A percentile compares a stretch with the other conserved stretches of the same genome.
phyloP scores from a whole-genome alignment of 1,140 invertebrate genomes.

The Drosophila carrolli region DNA sequence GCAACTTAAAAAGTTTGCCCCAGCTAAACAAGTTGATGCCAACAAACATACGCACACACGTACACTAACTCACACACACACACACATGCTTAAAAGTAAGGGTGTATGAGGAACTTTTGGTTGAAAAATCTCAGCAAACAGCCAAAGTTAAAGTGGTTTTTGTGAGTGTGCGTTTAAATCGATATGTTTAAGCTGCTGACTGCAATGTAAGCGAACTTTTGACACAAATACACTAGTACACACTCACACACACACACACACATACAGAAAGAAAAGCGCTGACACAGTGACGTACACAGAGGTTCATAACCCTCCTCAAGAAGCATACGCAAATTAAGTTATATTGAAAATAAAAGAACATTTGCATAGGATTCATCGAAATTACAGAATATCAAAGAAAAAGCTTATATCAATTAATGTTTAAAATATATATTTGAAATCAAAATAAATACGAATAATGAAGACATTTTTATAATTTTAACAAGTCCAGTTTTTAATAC shows the following conservation, averaged over 20 bases:
- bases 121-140: slow-evolving; percentile 73
- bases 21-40: slow-evolving; percentile 59
- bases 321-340: neutral
- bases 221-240: slow-evolving; percentile 52
- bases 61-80: slow-evolving; percentile 19
- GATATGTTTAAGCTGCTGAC: slow-evolving; percentile 73
- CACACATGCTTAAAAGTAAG: slow-evolving; percentile 2
- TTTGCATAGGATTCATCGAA: too few species aligned
- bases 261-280: neutral
- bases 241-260: slow-evolving; percentile 7
- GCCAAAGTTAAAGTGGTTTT: slow-evolving; percentile 73
- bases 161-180: slow-evolving; percentile 58
- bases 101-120: slow-evolving; percentile 27
- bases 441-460: too few species aligned
- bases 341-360: too few species aligned
- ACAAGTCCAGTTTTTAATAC: too few species aligned
- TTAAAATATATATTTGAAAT: too few species aligned
- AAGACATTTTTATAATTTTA: too few species aligned
- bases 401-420: too few species aligned
- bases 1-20: slow-evolving; percentile 66
- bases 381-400: too few species aligned
- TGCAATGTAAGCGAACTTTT: slow-evolving; percentile 77
- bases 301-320: neutral
- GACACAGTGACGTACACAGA: neutral
- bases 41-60: slow-evolving; percentile 39